phyloP scores from a whole-genome alignment of 2,888 invertebrate species.

The Cryptophagus acutangulus region DNA sequence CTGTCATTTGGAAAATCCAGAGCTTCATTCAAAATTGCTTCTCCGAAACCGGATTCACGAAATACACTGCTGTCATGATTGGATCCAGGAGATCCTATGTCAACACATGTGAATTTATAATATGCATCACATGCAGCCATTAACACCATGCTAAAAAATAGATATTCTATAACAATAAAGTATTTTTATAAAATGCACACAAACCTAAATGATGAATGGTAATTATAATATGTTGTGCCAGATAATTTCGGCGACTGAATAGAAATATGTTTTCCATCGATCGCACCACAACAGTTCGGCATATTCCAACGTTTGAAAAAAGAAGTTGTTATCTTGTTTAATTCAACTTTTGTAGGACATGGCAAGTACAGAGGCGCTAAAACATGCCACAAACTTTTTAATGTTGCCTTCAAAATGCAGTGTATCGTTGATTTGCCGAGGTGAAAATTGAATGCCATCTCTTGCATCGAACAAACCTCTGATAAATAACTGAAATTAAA shows the following conservation, averaged over 20 bases:
- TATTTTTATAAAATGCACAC: too few relatives aligned
- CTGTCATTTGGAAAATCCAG: constrained; percentile 10
- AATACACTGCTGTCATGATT: constrained; percentile 33
- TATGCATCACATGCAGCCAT: constrained; percentile 33
- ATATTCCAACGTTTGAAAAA: constrained; percentile 22
- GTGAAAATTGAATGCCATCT: constrained; percentile 19
- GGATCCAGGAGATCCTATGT: constrained; percentile 34
- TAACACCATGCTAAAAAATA: constrained; percentile 21
- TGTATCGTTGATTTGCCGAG: constrained; percentile 31
- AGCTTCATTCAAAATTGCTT: constrained; percentile 9
- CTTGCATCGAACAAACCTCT: constrained; percentile 22
- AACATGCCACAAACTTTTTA: constrained; percentile 28
- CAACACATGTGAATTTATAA: constrained; percentile 33
- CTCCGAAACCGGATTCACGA: constrained; percentile 12
- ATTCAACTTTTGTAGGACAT: constrained; percentile 8
- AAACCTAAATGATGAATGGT: constrained; percentile 33
- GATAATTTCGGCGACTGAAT: constrained; percentile 28
- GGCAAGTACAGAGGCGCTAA: constrained; percentile 13
- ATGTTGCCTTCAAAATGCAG: constrained; percentile 24
- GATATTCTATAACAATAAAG: too few relatives aligned
- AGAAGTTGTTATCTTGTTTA: constrained; percentile 10
- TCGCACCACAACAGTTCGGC: constrained; percentile 29
- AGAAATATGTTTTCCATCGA: constrained; percentile 34
- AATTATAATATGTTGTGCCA: constrained; percentile 33
- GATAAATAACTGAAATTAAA: constrained; percentile 24